Evolutionary conservation across 2,113 vertebrate genomes (phyloP).

Genomic region (Vulpes ferrilata): DNA sequence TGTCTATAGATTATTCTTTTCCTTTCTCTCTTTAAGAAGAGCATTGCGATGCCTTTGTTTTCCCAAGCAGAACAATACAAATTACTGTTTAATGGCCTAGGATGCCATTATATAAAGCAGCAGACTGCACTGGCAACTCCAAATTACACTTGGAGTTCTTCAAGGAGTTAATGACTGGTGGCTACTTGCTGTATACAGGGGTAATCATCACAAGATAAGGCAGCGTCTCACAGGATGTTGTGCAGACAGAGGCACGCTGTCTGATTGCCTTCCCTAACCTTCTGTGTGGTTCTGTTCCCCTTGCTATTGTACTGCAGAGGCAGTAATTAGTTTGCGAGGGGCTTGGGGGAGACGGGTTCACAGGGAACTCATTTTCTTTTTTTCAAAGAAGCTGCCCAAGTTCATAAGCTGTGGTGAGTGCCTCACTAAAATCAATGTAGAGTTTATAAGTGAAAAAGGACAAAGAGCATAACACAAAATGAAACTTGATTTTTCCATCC

Average conservation of each 20-base stretch:
- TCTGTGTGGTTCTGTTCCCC: slow-evolving; percentile 64
- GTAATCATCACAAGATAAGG: slow-evolving; percentile 63
- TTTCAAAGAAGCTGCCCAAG: slow-evolving; percentile 68
- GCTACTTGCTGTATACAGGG: neutral
- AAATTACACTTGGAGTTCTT: slow-evolving; percentile 48
- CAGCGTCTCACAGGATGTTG: slow-evolving; percentile 53
- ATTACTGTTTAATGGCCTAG: slow-evolving; percentile 65
- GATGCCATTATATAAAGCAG: slow-evolving; percentile 71
- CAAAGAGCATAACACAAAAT: slow-evolving; percentile 44
- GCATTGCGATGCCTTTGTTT: neutral
- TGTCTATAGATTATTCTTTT: slow-evolving; percentile 50
- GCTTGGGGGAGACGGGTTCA: slow-evolving; percentile 37
- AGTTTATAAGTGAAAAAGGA: slow-evolving; percentile 63
- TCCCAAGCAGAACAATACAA: slow-evolving; percentile 75
- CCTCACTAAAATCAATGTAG: slow-evolving; percentile 71
- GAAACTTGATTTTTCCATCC: slow-evolving; percentile 75
- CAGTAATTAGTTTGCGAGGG: slow-evolving; percentile 51
- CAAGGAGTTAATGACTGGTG: slow-evolving; percentile 76
- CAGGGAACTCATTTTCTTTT: slow-evolving; percentile 58
- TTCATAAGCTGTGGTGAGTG: slow-evolving; percentile 57
- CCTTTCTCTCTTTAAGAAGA: slow-evolving; percentile 3
- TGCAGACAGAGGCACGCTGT: slow-evolving; percentile 67
- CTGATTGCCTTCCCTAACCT: slow-evolving; percentile 65
- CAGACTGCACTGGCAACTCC: slow-evolving; percentile 65
- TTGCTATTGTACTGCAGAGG: slow-evolving; percentile 27